These are phyloP conservation scores for Salvelinus sp. DNA, from an alignment of 2,113 vertebrate genomes.

Conservation along the genomic window DNA sequence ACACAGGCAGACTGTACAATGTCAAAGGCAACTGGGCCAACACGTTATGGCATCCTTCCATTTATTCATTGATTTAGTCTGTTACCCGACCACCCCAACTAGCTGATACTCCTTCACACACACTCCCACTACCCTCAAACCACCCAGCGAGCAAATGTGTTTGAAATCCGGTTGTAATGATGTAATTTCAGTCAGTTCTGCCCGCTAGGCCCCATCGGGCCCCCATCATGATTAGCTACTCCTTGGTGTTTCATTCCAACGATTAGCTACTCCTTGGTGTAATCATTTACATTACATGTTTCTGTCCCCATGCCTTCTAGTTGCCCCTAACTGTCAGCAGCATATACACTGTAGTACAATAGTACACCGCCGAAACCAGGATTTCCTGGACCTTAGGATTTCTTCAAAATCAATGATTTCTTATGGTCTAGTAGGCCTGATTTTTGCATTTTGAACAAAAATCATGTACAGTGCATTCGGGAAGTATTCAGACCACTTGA, in stretches of 20 bases:
- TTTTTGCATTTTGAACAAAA: slow-evolving; percentile 27
- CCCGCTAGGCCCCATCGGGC: too few species aligned
- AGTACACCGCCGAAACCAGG: slow-evolving; percentile 22
- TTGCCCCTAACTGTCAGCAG: slow-evolving; percentile 24
- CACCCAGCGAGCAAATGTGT: not conserved
- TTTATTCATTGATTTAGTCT: not conserved
- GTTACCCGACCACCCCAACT: not conserved
- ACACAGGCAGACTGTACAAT: slow-evolving; percentile 15
- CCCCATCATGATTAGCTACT: too few species aligned
- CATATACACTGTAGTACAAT: not conserved
- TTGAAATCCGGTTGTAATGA: too few species aligned
- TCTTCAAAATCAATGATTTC: slow-evolving; percentile 41
- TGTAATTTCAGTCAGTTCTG: too few species aligned
- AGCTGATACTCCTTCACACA: too few species aligned
- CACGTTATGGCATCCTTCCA: not conserved
- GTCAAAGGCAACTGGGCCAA: slow-evolving; percentile 21
- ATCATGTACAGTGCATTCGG: not conserved
- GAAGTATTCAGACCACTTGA: too few species aligned
- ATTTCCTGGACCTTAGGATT: slow-evolving; percentile 34
- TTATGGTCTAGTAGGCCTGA: slow-evolving; percentile 38
- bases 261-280: not conserved
- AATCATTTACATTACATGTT: not conserved
- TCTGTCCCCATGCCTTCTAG: not conserved
- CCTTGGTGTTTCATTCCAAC: not conserved
- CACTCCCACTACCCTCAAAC: not conserved